Evolutionary conservation across 2,113 vertebrate genomes (phyloP), one percentile per base, ranked within the genome.

Genomic region (Heterochromis multidens): DNA sequence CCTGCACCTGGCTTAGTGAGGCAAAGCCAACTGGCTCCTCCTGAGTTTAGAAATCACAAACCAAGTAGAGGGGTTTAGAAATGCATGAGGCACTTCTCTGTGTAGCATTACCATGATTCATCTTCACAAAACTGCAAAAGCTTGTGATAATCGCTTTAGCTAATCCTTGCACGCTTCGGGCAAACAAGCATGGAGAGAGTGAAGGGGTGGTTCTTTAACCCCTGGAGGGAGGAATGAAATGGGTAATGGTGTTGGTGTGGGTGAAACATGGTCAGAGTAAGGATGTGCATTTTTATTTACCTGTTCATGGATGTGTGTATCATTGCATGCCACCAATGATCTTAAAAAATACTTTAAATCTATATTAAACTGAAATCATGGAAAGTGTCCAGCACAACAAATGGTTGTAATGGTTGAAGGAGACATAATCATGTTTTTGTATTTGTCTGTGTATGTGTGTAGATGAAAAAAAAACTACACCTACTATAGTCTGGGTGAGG

Each of bases 31-130:
- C 88, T 94, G 94, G 93, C 95, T 95, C 89, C 81, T 79, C 61
- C 19, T 82, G 93, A 79, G 93, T 95, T 90, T 84, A 92, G 82
- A 74, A 96, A 96, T 96, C 94, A 95, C 87, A 92, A 95, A 94
- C 94, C 88, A 89, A 93, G 96, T 93, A 89, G 92, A 94, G 91
- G 79, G 90, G 91, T 95, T 95, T 96, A 95, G 92, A 94, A 95
- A 95, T 93, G 95, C 95, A 95, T 49, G 87, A 92, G 92, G 93
- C 89, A 87, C 95, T 94, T 91, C 80, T 84, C 90, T 93, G 93
- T 93, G 91, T 85, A 94, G 96, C 95, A 96, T 95, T 93, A 93
- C 94, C 88, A 91, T 94, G 96, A 95, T 96, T 96, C 96, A 96
- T 96, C 95, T 89, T 84, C 92, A 93, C 91, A 95, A 95, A 95